Percentiles rank a stretch among this genome's conserved stretches.
phyloP scores from a whole-genome alignment of 2,888 invertebrate genomes.

The Idaea biselata region DNA sequence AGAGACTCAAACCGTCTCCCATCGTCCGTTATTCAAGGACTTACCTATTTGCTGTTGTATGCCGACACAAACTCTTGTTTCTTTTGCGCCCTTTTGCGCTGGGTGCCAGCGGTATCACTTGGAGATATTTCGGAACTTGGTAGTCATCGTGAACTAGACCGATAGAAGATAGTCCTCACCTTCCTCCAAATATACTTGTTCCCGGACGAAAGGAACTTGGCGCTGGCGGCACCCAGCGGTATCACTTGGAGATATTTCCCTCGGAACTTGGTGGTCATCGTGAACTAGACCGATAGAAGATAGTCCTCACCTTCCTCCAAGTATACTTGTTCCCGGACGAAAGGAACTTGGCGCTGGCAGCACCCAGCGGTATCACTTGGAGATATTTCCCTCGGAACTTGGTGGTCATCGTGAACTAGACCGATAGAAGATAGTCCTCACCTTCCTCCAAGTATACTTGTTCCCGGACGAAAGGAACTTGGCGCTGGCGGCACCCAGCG shows the following conservation, averaged over 20 bases:
- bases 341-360: constrained; percentile 85
- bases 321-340: constrained; percentile 92
- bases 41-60: not conserved
- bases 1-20: not conserved
- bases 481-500: constrained; percentile 87
- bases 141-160: constrained; percentile 99
- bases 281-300: too few species aligned
- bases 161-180: constrained; percentile 57
- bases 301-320: constrained; percentile 91
- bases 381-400: constrained; percentile 99
- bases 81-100: constrained; percentile 81
- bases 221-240: constrained; percentile 87
- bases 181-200: constrained; percentile 99
- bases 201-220: constrained; percentile 83
- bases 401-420: constrained; percentile 94
- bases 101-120: constrained; percentile 89
- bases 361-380: constrained; percentile 90
- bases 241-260: constrained; percentile 97
- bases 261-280: constrained; percentile 99
- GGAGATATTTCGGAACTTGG: constrained; percentile 99
- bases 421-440: constrained; percentile 20
- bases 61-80: not conserved
- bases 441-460: constrained; percentile 98
- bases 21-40: not conserved
- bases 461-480: constrained; percentile 85